A percentile compares a stretch with the other conserved stretches of the same genome.
Evolutionary conservation across 2,888 invertebrate genomes (phyloP).

Genomic region (Drosophila fulvimacula): DNA sequence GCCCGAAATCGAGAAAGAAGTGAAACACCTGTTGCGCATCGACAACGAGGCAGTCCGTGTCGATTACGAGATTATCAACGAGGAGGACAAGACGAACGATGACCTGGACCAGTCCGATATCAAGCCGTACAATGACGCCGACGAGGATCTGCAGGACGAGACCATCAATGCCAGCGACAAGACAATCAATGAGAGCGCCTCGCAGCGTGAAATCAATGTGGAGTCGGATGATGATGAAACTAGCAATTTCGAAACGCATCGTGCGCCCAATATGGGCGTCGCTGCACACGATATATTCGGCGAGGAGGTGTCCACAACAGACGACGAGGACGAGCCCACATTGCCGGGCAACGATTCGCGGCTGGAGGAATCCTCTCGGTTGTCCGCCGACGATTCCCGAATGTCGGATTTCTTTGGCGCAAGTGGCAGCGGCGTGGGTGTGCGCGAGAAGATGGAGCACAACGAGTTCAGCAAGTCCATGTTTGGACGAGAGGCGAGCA

Average conservation of each 20-base stretch:
- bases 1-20: conserved; percentile 99
- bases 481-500: conserved; percentile 79
- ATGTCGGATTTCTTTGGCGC: conserved; percentile 89
- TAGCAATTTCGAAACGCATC: conserved; percentile 61
- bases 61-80: conserved; percentile 94
- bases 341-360: conserved; percentile 81
- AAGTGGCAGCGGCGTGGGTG: conserved; percentile 47
- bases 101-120: conserved; percentile 65
- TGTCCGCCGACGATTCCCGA: conserved; percentile 90
- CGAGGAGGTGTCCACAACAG: conserved; percentile 95
- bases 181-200: conserved; percentile 66
- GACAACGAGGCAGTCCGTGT: conserved; percentile 97
- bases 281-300: conserved; percentile 96
- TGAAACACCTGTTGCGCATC: conserved; percentile 94
- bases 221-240: conserved; percentile 83
- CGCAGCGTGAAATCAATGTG: conserved; percentile 82
- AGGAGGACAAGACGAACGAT: conserved; percentile 88
- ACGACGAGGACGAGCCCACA: conserved; percentile 91
- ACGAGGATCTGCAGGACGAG: conserved; percentile 81
- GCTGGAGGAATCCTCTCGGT: conserved; percentile 91
- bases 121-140: conserved; percentile 78
- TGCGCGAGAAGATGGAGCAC: conserved; percentile 66
- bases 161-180: conserved; percentile 72
- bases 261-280: conserved; percentile 83
- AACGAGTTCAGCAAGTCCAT: conserved; percentile 83